Conservation (phyloP, 1,140 invertebrate genomes). For the Papilio polytes region DNA sequence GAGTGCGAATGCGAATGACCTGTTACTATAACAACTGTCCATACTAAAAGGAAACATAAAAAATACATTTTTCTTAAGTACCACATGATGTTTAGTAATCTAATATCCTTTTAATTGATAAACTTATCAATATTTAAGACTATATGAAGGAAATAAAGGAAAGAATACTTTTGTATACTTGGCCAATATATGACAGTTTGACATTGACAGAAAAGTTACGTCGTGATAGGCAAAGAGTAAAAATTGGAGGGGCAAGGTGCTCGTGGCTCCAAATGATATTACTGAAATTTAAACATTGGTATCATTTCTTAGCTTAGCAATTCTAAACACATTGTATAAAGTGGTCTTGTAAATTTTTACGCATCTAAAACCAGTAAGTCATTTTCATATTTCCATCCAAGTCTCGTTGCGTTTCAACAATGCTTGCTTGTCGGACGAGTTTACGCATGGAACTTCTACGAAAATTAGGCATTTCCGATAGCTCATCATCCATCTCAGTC, state of each 20-base stretch:
- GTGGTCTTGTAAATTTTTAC: background rate
- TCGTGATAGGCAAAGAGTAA: conserved; percentile 2
- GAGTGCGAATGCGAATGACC: conserved; percentile 72
- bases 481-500: conserved; percentile 64
- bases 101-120: conserved; percentile 14
- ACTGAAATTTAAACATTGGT: background rate
- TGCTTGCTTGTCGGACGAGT: conserved; percentile 89
- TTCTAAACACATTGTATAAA: background rate
- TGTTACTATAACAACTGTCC: conserved; percentile 53
- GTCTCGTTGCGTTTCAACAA: conserved; percentile 91
- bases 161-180: conserved; percentile 12
- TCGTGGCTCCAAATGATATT: background rate
- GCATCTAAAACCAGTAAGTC: conserved; percentile 91
- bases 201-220: background rate
- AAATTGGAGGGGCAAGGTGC: background rate
- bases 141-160: background rate
- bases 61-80: conserved; percentile 50
- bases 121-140: background rate
- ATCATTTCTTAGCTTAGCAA: background rate
- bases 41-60: conserved; percentile 52
- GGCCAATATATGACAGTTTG: background rate
- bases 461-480: conserved; percentile 66
- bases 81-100: conserved; percentile 42
- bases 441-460: conserved; percentile 86
- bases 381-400: conserved; percentile 91